These are phyloP conservation scores for Tragelaphus eurycerus DNA, from an alignment of 2,797 vertebrate species.

Conservation along the genomic window DNA sequence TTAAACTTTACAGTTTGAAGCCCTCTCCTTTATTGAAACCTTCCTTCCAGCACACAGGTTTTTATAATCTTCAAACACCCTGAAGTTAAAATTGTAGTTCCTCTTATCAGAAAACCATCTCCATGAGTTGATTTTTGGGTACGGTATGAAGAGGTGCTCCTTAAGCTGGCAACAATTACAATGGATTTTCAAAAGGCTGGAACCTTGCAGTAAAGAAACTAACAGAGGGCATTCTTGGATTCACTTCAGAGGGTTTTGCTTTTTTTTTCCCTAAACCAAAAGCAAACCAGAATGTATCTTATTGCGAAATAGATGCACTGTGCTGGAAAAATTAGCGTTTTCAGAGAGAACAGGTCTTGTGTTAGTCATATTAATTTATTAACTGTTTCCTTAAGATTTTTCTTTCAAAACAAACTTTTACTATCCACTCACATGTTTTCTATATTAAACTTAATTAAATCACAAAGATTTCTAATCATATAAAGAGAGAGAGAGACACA, in stretches of 20 bases:
- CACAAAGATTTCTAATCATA: constrained; percentile 75
- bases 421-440: constrained; percentile 74
- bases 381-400: constrained; percentile 72
- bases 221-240: constrained; percentile 44
- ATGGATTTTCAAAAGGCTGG: constrained; percentile 50
- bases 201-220: constrained; percentile 47
- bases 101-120: constrained; percentile 45
- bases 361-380: constrained; percentile 74
- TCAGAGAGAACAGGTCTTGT: constrained; percentile 71
- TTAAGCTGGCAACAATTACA: constrained; percentile 62
- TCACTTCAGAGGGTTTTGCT: constrained; percentile 60
- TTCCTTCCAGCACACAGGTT: not conserved
- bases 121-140: constrained; percentile 1
- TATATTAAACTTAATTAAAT: constrained; percentile 77
- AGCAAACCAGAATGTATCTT: constrained; percentile 56
- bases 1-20: not conserved
- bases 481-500: constrained; percentile 57
- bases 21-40: not conserved
- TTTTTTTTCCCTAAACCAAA: constrained; percentile 1
- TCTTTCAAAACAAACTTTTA: constrained; percentile 69
- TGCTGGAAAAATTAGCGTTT: constrained; percentile 51
- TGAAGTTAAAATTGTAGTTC: constrained; percentile 7
- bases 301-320: constrained; percentile 54
- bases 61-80: constrained; percentile 6
- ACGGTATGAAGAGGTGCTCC: constrained; percentile 38